These are phyloP conservation scores for Tachypleus tridentatus DNA, from an alignment of 1,140 invertebrate species.

Conservation along the genomic window DNA sequence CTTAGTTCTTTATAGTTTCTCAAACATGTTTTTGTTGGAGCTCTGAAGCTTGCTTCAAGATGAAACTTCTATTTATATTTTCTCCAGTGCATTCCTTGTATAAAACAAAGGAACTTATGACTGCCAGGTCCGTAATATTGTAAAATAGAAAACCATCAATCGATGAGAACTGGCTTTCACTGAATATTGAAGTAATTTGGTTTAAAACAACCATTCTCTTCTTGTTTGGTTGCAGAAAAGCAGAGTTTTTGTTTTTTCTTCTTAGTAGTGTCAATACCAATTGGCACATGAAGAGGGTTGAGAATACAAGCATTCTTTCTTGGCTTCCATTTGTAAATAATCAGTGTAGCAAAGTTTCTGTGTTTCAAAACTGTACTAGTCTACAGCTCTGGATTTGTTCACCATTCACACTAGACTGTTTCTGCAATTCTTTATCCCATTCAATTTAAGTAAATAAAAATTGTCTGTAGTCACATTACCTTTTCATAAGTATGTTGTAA, in stretches of 20 bases:
- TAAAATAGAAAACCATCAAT: background rate
- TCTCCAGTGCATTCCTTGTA: no score
- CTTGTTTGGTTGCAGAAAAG: background rate
- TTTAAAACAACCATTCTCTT: background rate
- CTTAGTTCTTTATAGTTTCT: no score
- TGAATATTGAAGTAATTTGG: background rate
- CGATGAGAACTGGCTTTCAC: no score
- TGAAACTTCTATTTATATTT: no score
- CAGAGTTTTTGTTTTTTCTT: background rate
- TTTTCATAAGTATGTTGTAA: conserved; percentile 4
- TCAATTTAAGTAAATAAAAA: conserved; percentile 9
- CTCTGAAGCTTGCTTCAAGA: no score
- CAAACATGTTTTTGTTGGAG: no score
- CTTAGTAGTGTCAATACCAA: conserved; percentile 3
- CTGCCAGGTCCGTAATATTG: background rate
- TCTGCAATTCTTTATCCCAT: conserved; percentile 10
- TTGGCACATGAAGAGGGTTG: conserved; percentile 2
- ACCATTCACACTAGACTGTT: conserved; percentile 11
- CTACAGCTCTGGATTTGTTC: background rate
- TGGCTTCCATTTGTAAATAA: background rate
- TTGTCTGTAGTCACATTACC: conserved; percentile 15
- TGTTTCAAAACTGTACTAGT: background rate
- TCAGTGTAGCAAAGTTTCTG: background rate
- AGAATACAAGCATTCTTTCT: background rate
- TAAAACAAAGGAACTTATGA: no score